Conservation (phyloP, 2,113 vertebrate genomes). For the Halichoerus grypus region DNA sequence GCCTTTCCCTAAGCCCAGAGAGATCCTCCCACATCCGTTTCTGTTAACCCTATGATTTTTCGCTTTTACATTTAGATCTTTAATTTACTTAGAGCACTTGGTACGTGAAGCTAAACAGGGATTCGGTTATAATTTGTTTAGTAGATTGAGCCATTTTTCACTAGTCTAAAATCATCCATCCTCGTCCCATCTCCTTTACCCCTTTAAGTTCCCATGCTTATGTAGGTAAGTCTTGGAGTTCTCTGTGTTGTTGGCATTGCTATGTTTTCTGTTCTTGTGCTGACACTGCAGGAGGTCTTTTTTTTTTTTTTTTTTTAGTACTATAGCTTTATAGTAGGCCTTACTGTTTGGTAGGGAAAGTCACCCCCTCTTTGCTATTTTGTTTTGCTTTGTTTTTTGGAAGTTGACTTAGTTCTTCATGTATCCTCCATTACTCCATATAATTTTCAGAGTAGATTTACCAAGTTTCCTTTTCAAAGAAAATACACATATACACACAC, state of each 20-base stretch:
- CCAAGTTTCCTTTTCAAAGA: conserved; percentile 13
- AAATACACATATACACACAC: not conserved
- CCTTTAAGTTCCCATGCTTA: not conserved
- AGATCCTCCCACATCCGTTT: not conserved
- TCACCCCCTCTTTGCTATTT: not conserved
- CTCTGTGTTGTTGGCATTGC: not conserved
- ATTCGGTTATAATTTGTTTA: not conserved
- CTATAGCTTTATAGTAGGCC: not conserved
- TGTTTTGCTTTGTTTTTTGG: not conserved
- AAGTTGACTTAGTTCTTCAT: not conserved
- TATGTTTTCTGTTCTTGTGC: not conserved
- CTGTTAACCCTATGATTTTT: not conserved
- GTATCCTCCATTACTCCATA: not conserved
- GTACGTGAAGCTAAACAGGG: not conserved
- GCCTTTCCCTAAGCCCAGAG: not conserved
- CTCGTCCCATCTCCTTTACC: not conserved
- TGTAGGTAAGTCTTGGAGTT: not conserved
- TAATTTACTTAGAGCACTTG: not conserved
- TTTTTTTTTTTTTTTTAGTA: not conserved
- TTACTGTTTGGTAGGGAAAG: not conserved
- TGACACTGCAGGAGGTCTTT: not conserved
- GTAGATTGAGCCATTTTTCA: not conserved
- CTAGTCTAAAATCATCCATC: not conserved
- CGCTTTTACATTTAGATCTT: not conserved
- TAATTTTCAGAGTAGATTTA: not conserved